phyloP scores from a whole-genome alignment of 2,888 invertebrate genomes.

The Hypomecis atomaria region DNA sequence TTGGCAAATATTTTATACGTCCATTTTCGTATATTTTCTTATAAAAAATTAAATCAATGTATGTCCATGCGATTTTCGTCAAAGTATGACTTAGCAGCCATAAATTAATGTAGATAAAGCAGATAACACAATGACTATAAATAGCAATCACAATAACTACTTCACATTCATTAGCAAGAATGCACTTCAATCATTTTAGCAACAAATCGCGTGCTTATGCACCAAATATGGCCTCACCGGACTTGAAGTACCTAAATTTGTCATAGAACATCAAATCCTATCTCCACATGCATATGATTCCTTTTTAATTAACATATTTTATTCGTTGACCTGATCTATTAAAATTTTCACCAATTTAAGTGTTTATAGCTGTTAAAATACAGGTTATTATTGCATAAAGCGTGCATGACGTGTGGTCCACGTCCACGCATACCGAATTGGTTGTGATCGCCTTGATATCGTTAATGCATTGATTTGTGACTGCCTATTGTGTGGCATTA shows the following conservation, averaged over 20 bases:
- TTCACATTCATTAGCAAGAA: too few species aligned
- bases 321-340: neutral
- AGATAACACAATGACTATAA: too few species aligned
- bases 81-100: too few species aligned
- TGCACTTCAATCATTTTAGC: neutral
- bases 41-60: too few species aligned
- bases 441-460: slow-evolving; percentile 48
- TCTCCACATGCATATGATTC: neutral
- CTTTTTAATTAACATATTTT: slow-evolving; percentile 4
- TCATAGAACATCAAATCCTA: neutral
- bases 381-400: slow-evolving; percentile 13
- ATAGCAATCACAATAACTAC: too few species aligned
- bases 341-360: slow-evolving; percentile 4
- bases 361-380: slow-evolving; percentile 1
- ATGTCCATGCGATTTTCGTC: too few species aligned
- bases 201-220: slow-evolving; percentile 29
- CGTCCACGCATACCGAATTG: slow-evolving; percentile 48
- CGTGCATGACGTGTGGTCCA: slow-evolving; percentile 20
- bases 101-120: too few species aligned
- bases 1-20: too few species aligned
- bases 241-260: slow-evolving; percentile 3
- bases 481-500: slow-evolving; percentile 1
- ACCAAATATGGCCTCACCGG: slow-evolving; percentile 30
- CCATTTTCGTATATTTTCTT: too few species aligned
- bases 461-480: slow-evolving; percentile 38